Base-by-base conservation (phyloP, 2,888 invertebrate species). In the Masnerella sp. region DNA sequence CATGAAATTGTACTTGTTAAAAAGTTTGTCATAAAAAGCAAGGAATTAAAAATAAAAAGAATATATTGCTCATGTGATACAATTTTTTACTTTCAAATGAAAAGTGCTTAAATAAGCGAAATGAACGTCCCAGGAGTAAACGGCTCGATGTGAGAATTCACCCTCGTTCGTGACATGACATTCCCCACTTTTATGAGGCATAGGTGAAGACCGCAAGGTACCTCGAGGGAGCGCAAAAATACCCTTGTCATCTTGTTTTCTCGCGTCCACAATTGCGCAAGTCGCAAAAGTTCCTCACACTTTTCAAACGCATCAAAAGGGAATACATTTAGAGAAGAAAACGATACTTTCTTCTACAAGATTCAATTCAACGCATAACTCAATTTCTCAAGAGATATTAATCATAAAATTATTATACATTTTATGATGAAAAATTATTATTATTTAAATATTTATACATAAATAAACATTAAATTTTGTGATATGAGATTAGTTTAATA, bases 131-230 rank as follows among this genome's bases (percentile, higher is more conserved):
- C 84, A 77, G 38, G 83, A 78, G 81, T 79, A 68, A 80, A 76
- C 75, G 77, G 76, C 80, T 64, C 54, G 74, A 79, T 81, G 80
- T 78, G 80, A 77, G 79, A 81, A 80, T 76, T 79, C 78, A 61
- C 79, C 78, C 79, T 81, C 79, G 79, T 81, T 80, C 79, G 82
- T 82, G 81, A 82, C 80, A 74, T 80, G 82, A 79, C 80, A 74
- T 79, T 77, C 77, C 78, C 77, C 74, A 73, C 78, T 74, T 67
- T 74, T 67, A 69, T 77, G 75, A 76, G 71, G 61, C 78, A 77
- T 76, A 76, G 68, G 69, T 71, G 74, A 72, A 76, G 71, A 74
- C 72, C 76, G 59, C 74, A 72, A 67, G 54, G 67, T 67, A 72
- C 62, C 74, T 70, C 47, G 61, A 77, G 78, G 75, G 71, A 80